Conservation (phyloP, 1,140 invertebrate genomes). For the Calliopsis andreniformis region DNA sequence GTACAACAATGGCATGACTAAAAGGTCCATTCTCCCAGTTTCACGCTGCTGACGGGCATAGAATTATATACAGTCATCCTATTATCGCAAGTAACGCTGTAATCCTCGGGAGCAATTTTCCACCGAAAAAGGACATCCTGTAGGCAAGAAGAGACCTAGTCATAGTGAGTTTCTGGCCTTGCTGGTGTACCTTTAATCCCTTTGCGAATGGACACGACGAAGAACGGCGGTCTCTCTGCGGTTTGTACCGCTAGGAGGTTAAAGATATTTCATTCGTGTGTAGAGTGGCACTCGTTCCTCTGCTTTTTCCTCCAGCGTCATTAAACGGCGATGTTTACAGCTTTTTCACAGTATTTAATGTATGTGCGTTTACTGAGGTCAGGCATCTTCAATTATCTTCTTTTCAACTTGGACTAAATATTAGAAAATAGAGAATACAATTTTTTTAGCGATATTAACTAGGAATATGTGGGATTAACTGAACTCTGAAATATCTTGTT, state of each 20-base stretch:
- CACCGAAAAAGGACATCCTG: not conserved
- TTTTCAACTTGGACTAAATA: no score
- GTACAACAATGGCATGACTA: no score
- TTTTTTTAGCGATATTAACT: no score
- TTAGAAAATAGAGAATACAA: no score
- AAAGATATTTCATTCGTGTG: slow-evolving; percentile 13
- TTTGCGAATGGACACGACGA: slow-evolving; percentile 45
- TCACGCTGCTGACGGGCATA: not conserved
- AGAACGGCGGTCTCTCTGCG: slow-evolving; percentile 2
- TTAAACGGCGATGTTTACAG: not conserved
- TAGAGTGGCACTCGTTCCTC: not conserved
- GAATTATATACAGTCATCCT: slow-evolving; percentile 3
- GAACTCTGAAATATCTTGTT: no score
- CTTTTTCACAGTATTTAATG: no score
- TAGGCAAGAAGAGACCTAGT: slow-evolving; percentile 28
- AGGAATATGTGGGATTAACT: no score
- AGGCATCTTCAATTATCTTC: no score
- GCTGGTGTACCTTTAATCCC: slow-evolving; percentile 52
- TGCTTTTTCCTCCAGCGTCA: not conserved
- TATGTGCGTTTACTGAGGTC: no score
- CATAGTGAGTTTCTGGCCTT: slow-evolving; percentile 25
- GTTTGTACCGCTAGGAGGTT: slow-evolving; percentile 1
- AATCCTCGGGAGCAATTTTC: slow-evolving; percentile 21
- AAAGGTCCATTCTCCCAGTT: not conserved
- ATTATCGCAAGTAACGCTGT: slow-evolving; percentile 15